Conservation (phyloP, 2,113 vertebrate species). For the Oreochromis tanganicae region DNA sequence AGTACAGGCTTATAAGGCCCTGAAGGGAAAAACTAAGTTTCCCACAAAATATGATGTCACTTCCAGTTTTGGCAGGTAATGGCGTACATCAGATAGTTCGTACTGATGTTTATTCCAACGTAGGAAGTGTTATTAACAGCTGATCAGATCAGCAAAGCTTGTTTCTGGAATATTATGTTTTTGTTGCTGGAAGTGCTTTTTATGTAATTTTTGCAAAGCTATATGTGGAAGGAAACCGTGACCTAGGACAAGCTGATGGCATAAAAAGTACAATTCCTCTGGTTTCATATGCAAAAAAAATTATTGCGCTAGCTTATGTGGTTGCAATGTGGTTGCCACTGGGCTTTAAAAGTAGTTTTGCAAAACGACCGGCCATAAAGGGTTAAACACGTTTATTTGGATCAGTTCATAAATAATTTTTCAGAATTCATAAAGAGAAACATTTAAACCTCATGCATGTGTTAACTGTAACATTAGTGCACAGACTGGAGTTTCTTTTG, state of each 20-base stretch:
- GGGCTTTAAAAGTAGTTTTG: too few relatives aligned
- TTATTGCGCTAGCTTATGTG: too few relatives aligned
- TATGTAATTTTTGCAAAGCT: fast-evolving
- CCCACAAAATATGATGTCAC: fast-evolving
- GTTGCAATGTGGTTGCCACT: too few relatives aligned
- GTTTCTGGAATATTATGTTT: not conserved
- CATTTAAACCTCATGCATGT: fast-evolving
- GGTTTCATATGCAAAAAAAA: fast-evolving
- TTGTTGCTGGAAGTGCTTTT: fast-evolving
- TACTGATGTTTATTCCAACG: fast-evolving
- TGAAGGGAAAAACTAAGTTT: fast-evolving
- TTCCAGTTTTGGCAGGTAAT: fast-evolving
- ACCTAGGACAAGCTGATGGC: fast-evolving
- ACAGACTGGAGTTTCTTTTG: not conserved
- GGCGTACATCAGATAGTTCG: fast-evolving
- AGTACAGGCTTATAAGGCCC: fast-evolving
- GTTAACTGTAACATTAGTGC: not conserved
- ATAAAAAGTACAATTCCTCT: fast-evolving
- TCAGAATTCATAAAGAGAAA: not conserved
- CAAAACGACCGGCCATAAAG: too few relatives aligned
- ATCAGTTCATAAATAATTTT: not conserved
- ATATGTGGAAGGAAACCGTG: fast-evolving
- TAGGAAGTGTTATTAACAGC: fast-evolving
- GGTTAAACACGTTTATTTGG: fast-evolving
- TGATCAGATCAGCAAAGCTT: fast-evolving